These are phyloP conservation scores for Medauroidea extradentata DNA, from an alignment of 1,140 invertebrate species.

Conservation along the genomic window DNA sequence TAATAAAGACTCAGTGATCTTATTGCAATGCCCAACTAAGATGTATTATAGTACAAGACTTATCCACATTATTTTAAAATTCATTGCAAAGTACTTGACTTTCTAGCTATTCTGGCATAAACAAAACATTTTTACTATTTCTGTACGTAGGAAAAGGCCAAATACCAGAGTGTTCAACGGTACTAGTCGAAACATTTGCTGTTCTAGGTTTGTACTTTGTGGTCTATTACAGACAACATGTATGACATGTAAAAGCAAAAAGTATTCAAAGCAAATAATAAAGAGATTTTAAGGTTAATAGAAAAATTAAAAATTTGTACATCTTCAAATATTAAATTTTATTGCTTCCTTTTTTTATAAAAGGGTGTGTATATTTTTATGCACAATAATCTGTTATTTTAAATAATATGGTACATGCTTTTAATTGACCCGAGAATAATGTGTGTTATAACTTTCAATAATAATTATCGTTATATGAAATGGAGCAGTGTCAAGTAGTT, in stretches of 20 bases:
- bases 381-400: constrained; percentile 10
- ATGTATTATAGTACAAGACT: constrained; percentile 10
- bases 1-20: background rate
- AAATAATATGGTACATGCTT: constrained; percentile 4
- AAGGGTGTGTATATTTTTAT: constrained; percentile 8
- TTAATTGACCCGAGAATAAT: constrained; percentile 1
- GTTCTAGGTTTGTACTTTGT: constrained; percentile 9
- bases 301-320: constrained; percentile 6
- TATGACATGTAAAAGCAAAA: background rate
- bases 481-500: too few relatives aligned
- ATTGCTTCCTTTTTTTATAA: constrained; percentile 7
- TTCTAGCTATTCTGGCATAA: background rate
- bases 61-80: constrained; percentile 7
- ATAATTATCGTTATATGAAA: too few relatives aligned
- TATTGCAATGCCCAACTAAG: constrained; percentile 1
- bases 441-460: too few relatives aligned
- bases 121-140: constrained; percentile 5
- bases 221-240: constrained; percentile 1
- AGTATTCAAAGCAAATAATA: constrained; percentile 3
- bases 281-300: constrained; percentile 6
- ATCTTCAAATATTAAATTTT: constrained; percentile 10
- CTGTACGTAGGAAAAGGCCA: constrained; percentile 7
- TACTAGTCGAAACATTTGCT: constrained; percentile 10
- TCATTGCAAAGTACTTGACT: constrained; percentile 1
- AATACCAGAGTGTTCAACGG: constrained; percentile 11